Evolutionary conservation across 2,888 invertebrate genomes (phyloP).

Genomic region (Silvanus unidentatus): DNA sequence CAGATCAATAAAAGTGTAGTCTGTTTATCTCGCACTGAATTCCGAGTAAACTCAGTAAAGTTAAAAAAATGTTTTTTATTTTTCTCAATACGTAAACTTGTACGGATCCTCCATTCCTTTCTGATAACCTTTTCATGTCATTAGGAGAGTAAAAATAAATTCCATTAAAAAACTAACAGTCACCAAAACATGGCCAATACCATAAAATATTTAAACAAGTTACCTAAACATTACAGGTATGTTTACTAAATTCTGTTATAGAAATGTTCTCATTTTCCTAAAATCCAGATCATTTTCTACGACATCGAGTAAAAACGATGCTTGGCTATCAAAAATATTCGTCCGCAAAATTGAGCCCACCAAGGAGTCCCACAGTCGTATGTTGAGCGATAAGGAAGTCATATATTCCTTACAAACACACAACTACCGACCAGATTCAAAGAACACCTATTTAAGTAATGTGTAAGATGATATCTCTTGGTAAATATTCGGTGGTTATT

Average conservation of each 20-base stretch:
- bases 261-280: neutral
- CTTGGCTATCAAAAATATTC: conserved; percentile 84
- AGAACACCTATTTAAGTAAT: conserved; percentile 79
- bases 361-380: conserved; percentile 92
- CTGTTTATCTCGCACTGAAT: too few species aligned
- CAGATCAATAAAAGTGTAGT: too few species aligned
- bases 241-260: neutral
- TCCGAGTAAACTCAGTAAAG: too few species aligned
- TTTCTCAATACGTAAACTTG: too few species aligned
- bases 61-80: too few species aligned
- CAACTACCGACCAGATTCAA: conserved; percentile 85
- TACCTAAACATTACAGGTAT: conserved; percentile 36
- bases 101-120: too few species aligned
- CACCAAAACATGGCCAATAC: conserved; percentile 36
- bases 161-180: conserved; percentile 2
- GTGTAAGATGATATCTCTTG: conserved; percentile 63
- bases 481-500: conserved; percentile 1
- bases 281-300: conserved; percentile 37
- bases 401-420: conserved; percentile 95
- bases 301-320: conserved; percentile 53
- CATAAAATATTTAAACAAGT: conserved; percentile 31
- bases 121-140: conserved; percentile 20
- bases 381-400: conserved; percentile 93
- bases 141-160: conserved; percentile 28
- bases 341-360: conserved; percentile 90